Evolutionary conservation across 2,797 vertebrate species (phyloP), one percentile per base, ranked within the genome.

Genomic region (Poeciliopsis infans): DNA sequence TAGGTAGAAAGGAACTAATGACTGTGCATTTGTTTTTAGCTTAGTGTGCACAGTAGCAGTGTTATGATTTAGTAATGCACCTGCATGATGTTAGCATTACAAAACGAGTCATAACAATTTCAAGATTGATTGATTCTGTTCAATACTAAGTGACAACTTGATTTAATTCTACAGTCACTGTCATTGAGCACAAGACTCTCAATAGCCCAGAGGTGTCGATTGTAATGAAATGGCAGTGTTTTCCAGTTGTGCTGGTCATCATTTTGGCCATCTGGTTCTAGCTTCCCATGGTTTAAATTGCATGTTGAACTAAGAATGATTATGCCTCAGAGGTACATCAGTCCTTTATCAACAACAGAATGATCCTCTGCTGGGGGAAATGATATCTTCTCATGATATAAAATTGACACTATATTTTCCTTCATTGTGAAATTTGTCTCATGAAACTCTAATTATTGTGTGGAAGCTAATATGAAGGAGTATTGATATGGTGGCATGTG

Each of bases 61-160:
- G 76, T 75, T 74, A 39, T 36, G 69, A 36, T 31, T 69, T 79
- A 71, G 33, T 78, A 81, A 78, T 72, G 36, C 82, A 57, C 15
- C 72, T 70, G 81, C 28, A 46, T 82, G 59, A 57, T 51, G 64
- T 73, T 18, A 11, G 75, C 69, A 66, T 75, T 76, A 39, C 55
- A 18, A 46, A 45, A 79, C 87, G 83, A 89, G 73, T 89, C 86
- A 81, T 86, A 75, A 66, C 39, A 82, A 85, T 85, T 70, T 68
- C 36, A 68, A 41, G 36, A 43, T 49, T 76, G 66, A 79, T 72
- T 80, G 85, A 78, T 61, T 77, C 53, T 20, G 72, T 68, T 74
- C n/a, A 84, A 85, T 83, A 74, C 75, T 59, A 77, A 84, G 69
- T 76, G 76, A 53, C 7, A 81, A 61, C 78, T 76, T 75, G 39